These are phyloP conservation scores for Diaphora mendica DNA, from an alignment of 2,888 invertebrate species.

Conservation along the genomic window DNA sequence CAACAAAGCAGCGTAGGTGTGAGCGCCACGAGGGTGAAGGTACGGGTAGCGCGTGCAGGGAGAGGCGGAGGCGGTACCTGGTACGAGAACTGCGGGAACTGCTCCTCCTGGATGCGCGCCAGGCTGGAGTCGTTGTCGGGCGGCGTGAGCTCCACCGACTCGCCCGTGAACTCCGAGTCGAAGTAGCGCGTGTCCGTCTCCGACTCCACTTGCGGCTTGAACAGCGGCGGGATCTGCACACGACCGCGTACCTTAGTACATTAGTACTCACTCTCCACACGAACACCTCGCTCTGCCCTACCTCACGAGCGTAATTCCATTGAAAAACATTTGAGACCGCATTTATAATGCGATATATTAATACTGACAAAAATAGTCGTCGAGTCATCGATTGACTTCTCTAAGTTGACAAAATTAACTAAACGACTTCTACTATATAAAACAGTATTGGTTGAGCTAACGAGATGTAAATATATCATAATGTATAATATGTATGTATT, in stretches of 20 bases:
- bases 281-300: not conserved
- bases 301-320: not conserved
- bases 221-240: slow-evolving; percentile 94
- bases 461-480: not conserved
- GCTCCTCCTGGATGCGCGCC: slow-evolving; percentile 90
- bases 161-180: slow-evolving; percentile 99
- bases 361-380: no score
- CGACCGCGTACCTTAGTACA: not conserved
- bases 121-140: slow-evolving; percentile 90
- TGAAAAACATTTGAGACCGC: not conserved
- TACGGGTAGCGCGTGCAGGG: no score
- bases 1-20: slow-evolving; percentile 13
- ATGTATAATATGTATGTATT: no score
- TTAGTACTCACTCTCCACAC: not conserved
- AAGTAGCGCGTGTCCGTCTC: slow-evolving; percentile 99
- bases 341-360: not conserved
- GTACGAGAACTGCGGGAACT: slow-evolving; percentile 94
- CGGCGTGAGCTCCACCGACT: slow-evolving; percentile 98
- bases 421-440: not conserved
- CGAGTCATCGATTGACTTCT: not conserved
- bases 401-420: not conserved
- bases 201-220: slow-evolving; percentile 95
- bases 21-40: not conserved
- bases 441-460: not conserved
- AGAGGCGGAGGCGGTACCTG: slow-evolving; percentile 74